These are phyloP conservation scores for Papilio elwesi DNA, from an alignment of 2,888 invertebrate genomes.

Conservation along the genomic window DNA sequence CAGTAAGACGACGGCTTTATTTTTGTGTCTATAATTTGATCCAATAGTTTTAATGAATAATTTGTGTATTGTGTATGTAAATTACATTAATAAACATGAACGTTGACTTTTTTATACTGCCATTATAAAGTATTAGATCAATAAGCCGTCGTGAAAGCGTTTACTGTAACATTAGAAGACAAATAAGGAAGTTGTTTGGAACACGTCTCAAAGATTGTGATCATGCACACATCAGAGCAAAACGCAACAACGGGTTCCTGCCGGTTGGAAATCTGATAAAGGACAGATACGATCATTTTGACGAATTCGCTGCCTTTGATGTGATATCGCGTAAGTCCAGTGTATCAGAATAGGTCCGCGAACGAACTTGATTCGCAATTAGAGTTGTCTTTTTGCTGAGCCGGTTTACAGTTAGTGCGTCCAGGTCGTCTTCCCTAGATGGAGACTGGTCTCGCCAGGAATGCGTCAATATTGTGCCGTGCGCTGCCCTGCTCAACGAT, in stretches of 20 bases:
- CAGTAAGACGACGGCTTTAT: neutral
- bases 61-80: no score
- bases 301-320: conserved; percentile 35
- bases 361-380: conserved; percentile 64
- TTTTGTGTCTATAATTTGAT: no score
- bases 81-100: neutral
- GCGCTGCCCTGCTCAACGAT: conserved; percentile 53
- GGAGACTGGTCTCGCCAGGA: conserved; percentile 69
- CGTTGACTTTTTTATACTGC: neutral
- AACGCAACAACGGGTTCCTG: conserved; percentile 13
- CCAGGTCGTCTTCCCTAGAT: conserved; percentile 71
- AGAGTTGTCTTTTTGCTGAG: conserved; percentile 64
- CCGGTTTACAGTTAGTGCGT: conserved; percentile 69
- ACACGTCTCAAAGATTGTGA: conserved; percentile 12
- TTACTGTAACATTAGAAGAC: neutral
- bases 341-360: conserved; percentile 46
- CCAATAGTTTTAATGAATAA: no score
- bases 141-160: neutral
- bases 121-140: neutral
- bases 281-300: conserved; percentile 22
- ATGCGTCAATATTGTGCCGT: conserved; percentile 69
- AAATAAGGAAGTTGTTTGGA: conserved; percentile 8
- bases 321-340: conserved; percentile 26
- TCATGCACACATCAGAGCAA: conserved; percentile 17
- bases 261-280: conserved; percentile 29